Percentiles rank a stretch among this genome's conserved stretches.
Conservation (phyloP, 2,797 vertebrate genomes). For the Arrhamphus sclerolepis region DNA sequence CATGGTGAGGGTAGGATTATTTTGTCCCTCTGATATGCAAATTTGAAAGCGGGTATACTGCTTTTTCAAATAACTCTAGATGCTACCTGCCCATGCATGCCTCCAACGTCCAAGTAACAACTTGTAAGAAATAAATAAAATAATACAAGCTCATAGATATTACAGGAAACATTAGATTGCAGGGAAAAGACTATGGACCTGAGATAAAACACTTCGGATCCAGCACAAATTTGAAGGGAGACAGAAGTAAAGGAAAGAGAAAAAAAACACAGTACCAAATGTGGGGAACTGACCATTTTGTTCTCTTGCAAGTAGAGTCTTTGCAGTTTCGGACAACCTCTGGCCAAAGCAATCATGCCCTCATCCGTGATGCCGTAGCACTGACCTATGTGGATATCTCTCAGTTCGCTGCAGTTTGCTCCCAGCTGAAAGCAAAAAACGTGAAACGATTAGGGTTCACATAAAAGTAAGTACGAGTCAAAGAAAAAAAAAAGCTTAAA, state of each 20-base stretch:
- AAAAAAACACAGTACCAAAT: background rate
- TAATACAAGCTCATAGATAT: background rate
- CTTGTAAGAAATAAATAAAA: no score
- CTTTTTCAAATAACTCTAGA: no score
- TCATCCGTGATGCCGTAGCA: slow-evolving; percentile 97
- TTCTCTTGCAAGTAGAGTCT: slow-evolving; percentile 99
- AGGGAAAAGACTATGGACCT: background rate
- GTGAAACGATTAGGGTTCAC: no score
- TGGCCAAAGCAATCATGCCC: slow-evolving; percentile 93
- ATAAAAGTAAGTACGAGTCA: background rate
- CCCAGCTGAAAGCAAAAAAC: slow-evolving; percentile 81
- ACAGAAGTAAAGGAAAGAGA: background rate
- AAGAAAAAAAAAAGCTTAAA: no score
- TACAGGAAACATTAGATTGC: background rate
- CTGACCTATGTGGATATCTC: slow-evolving; percentile 96
- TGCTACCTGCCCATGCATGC: no score
- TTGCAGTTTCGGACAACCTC: slow-evolving; percentile 92
- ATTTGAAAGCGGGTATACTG: no score
- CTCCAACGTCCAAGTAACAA: no score
- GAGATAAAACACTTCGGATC: background rate
- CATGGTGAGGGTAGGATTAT: no score
- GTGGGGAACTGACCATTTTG: slow-evolving; percentile 91
- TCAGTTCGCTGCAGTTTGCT: slow-evolving; percentile 91
- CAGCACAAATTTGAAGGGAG: no score
- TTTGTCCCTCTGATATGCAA: no score